These are phyloP conservation scores for Strigops habroptila DNA, from an alignment of 2,113 vertebrate genomes.

Conservation along the genomic window DNA sequence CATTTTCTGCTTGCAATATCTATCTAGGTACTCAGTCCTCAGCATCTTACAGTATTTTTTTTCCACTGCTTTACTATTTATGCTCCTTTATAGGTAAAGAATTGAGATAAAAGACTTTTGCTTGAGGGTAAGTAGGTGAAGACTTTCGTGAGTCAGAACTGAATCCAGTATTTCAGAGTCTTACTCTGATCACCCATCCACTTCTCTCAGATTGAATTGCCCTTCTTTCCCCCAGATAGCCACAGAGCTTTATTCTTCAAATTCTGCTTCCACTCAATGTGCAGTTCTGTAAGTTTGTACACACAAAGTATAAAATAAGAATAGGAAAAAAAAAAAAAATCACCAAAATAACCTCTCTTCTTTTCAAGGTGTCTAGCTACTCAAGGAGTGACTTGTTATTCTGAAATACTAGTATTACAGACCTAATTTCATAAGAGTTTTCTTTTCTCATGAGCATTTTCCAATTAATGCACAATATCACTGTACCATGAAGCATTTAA, in stretches of 20 bases:
- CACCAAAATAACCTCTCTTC: background rate
- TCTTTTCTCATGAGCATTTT: constrained; percentile 1
- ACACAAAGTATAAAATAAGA: background rate
- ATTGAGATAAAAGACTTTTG: background rate
- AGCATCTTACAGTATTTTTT: background rate
- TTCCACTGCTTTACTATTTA: background rate
- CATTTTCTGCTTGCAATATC: background rate
- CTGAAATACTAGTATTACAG: background rate
- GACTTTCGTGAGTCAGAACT: background rate
- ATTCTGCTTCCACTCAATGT: background rate
- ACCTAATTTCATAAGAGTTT: background rate
- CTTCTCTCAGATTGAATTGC: background rate
- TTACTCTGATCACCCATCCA: background rate
- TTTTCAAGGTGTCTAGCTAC: background rate
- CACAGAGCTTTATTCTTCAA: background rate
- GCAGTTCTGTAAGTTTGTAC: background rate
- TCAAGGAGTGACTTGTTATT: background rate
- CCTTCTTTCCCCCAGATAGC: background rate
- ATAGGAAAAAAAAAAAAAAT: background rate
- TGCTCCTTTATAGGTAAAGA: background rate
- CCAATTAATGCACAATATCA: constrained; percentile 6
- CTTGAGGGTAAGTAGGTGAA: background rate
- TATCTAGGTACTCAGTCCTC: background rate
- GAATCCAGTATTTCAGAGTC: background rate
- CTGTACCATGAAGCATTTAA: constrained; percentile 10